Evolutionary conservation across 2,888 invertebrate genomes (phyloP).

Genomic region (Cosmopolites sordidus): DNA sequence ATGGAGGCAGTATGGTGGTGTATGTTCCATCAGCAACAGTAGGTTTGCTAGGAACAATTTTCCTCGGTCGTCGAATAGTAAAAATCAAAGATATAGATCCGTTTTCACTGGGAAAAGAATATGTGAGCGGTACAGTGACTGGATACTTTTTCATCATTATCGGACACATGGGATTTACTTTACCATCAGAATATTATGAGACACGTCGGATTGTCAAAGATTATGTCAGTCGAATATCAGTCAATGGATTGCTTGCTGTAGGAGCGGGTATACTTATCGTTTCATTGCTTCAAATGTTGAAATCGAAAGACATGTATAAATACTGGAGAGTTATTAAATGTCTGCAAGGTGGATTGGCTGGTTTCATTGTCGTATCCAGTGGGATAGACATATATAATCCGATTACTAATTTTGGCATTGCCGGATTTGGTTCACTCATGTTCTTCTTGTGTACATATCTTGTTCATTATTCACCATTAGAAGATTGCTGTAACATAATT

Average conservation of each 20-base stretch:
- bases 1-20: conserved; percentile 39
- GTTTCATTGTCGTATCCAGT: conserved; percentile 40
- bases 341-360: conserved; percentile 43
- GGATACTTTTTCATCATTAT: conserved; percentile 44
- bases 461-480: conserved; percentile 40
- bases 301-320: conserved; percentile 37
- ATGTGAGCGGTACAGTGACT: conserved; percentile 37
- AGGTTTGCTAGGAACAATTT: conserved; percentile 38
- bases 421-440: conserved; percentile 32
- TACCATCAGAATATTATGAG: conserved; percentile 28
- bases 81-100: conserved; percentile 41
- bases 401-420: conserved; percentile 30
- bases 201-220: conserved; percentile 13
- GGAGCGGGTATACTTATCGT: conserved; percentile 30
- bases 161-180: conserved; percentile 36
- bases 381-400: conserved; percentile 41
- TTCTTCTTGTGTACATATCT: conserved; percentile 36
- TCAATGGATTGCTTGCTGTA: conserved; percentile 32
- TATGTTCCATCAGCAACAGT: conserved; percentile 41
- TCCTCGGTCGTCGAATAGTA: conserved; percentile 42
- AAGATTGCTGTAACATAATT: conserved; percentile 44
- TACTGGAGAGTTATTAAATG: conserved; percentile 45
- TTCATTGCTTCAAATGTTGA: conserved; percentile 30
- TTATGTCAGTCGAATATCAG: conserved; percentile 17
- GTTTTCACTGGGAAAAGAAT: conserved; percentile 39